Evolutionary conservation across 2,888 invertebrate species (phyloP), one percentile per base, ranked within the genome.

Genomic region (Monochamus alternatus): DNA sequence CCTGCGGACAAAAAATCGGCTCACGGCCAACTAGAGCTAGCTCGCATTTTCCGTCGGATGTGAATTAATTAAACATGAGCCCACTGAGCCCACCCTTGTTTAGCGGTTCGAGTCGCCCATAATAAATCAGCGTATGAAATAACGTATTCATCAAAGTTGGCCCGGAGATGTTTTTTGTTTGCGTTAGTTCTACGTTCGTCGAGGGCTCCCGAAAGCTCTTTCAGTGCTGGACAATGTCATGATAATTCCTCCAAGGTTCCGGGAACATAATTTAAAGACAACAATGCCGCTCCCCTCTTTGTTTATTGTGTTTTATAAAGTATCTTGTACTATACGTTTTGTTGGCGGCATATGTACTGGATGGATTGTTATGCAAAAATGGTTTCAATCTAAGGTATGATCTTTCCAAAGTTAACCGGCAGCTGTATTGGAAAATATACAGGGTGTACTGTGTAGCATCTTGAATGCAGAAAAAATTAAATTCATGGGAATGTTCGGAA

Each of bases 91-190:
- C 14, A 22, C 55, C 55, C 14, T 55, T n/a, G 55, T n/a, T n/a
- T 55, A 47, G 47, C 38, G 38, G 38, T 38, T 38, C 38, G 38
- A 38, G 38, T 38, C 38, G 38, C n/a, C 14, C 14, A n/a, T 55
- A 55, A 55, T 55, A 55, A 55, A 55, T 55, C 55, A 55, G 55
- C 14, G 55, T 22, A n/a, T 55, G 55, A 22, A 7, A n/a, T n/a
- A 55, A 22, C 55, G 55, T 55, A 55, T 55, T 55, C 55, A 55
- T 55, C 55, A n/a, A 22, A 55, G 14, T 55, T n/a, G 22, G 14
- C 55, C 55, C 55, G 22, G 55, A n/a, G 55, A n/a, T 22, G 55
- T n/a, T 55, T 55, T 55, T 55, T 55, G 55, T 55, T 55, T 55
- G n/a, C 22, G 55, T 55, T 55, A 7, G n/a, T 55, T 7, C 22